These are phyloP conservation scores for Botia kubotai DNA, from an alignment of 2,797 vertebrate genomes.

Conservation along the genomic window DNA sequence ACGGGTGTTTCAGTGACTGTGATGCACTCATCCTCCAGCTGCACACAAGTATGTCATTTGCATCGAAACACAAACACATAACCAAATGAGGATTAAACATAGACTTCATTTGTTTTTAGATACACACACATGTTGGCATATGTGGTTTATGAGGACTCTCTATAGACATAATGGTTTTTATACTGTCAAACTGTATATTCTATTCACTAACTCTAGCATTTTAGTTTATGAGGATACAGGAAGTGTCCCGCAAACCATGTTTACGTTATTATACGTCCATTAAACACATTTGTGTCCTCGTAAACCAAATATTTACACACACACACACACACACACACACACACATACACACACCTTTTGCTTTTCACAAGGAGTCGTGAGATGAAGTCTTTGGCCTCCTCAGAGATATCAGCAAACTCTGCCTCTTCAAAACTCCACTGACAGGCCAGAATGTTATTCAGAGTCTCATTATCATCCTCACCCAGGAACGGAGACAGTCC, in stretches of 20 bases:
- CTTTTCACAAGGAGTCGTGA: constrained; percentile 93
- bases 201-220: too few relatives aligned
- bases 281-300: too few relatives aligned
- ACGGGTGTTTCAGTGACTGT: constrained; percentile 91
- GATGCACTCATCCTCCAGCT: constrained; percentile 97
- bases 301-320: too few relatives aligned
- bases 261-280: background rate
- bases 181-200: too few relatives aligned
- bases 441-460: constrained; percentile 94
- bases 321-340: too few relatives aligned
- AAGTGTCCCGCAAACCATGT: too few relatives aligned
- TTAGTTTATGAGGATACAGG: too few relatives aligned
- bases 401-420: constrained; percentile 88
- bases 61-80: constrained; percentile 10
- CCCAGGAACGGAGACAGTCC: constrained; percentile 96
- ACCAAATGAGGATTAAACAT: constrained; percentile 1
- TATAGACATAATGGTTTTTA: too few relatives aligned
- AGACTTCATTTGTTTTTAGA: background rate
- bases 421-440: constrained; percentile 93
- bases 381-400: constrained; percentile 94
- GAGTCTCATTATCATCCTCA: constrained; percentile 92
- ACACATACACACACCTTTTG: constrained; percentile 80
- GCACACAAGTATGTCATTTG: constrained; percentile 38
- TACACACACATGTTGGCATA: background rate
- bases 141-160: too few relatives aligned